These are phyloP conservation scores for Esox masquinongy DNA, from an alignment of 2,797 vertebrate species.

Conservation along the genomic window DNA sequence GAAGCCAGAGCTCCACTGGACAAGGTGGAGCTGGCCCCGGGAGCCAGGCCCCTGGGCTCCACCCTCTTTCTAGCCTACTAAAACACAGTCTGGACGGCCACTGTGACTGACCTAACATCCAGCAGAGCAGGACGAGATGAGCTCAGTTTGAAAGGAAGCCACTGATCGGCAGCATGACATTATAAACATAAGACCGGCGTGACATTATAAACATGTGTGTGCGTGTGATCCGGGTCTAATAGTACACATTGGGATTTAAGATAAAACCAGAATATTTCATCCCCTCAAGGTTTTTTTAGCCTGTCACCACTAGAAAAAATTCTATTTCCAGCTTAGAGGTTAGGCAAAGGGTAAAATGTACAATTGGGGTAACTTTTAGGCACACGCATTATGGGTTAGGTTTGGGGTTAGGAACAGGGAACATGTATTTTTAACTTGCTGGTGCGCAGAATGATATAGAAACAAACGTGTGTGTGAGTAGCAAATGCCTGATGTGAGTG, in stretches of 20 bases:
- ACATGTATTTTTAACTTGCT: no score
- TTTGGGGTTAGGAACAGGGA: no score
- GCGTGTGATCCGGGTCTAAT: no score
- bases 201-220: not conserved
- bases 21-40: not conserved
- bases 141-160: not conserved
- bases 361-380: no score
- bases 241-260: no score
- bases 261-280: no score
- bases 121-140: not conserved
- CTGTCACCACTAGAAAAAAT: no score
- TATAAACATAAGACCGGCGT: not conserved
- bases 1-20: not conserved
- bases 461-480: not conserved
- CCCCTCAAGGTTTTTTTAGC: no score
- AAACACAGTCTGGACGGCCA: not conserved
- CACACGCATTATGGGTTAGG: no score
- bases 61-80: not conserved
- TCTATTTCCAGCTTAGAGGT: no score
- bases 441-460: no score
- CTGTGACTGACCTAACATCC: not conserved
- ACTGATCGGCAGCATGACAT: not conserved
- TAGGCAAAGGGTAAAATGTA: no score
- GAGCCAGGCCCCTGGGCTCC: not conserved
- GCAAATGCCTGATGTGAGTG: not conserved